phyloP scores from a whole-genome alignment of 2,113 vertebrate species.

The Poicephalus meyeri region DNA sequence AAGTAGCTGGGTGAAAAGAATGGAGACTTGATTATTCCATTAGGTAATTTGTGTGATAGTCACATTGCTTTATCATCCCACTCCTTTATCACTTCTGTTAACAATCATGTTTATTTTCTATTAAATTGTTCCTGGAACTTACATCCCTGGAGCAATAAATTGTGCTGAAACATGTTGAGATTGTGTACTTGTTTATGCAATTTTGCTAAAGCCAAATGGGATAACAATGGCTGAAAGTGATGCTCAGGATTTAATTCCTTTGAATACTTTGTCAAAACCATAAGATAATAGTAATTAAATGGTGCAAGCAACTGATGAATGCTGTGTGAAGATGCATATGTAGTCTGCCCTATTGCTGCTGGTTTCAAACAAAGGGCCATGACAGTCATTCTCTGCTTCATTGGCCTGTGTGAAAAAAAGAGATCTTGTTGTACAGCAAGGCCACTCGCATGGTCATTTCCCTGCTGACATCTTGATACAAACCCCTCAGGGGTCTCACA shows the following conservation, averaged over 20 bases:
- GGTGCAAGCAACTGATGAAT: neutral
- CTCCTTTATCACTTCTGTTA: conserved; percentile 34
- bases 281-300: conserved; percentile 57
- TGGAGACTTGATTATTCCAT: neutral
- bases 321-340: neutral
- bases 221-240: conserved; percentile 23
- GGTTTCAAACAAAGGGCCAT: conserved; percentile 36
- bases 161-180: conserved; percentile 25
- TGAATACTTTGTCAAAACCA: conserved; percentile 11
- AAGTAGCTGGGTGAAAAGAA: neutral
- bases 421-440: conserved; percentile 32
- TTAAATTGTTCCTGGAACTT: conserved; percentile 28
- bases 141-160: conserved; percentile 25
- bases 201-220: conserved; percentile 33
- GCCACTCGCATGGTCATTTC: conserved; percentile 31
- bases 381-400: conserved; percentile 42
- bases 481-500: neutral
- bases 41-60: neutral
- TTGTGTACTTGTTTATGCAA: neutral
- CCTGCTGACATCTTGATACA: conserved; percentile 11
- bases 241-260: conserved; percentile 17
- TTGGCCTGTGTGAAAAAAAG: conserved; percentile 39
- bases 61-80: neutral
- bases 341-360: conserved; percentile 17
- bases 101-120: conserved; percentile 24